Evolutionary conservation across 2,888 invertebrate genomes (phyloP).

Genomic region (Torymus aiolomorphi): DNA sequence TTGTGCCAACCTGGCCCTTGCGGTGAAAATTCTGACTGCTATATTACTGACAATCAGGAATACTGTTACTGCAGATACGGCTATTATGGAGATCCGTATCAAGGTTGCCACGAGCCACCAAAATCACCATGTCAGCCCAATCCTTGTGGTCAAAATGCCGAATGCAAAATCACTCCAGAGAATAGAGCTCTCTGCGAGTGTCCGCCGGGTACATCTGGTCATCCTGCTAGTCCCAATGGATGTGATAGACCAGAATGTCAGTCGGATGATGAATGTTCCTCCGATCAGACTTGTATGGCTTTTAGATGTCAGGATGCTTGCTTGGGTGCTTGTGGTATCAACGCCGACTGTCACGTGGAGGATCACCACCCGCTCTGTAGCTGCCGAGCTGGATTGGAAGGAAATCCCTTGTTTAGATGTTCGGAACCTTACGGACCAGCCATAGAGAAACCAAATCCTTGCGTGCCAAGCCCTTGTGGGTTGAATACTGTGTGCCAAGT

Average conservation of each 20-base stretch:
- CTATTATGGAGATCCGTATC: slow-evolving; percentile 87
- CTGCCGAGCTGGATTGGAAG: slow-evolving; percentile 84
- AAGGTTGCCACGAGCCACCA: slow-evolving; percentile 84
- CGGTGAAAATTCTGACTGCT: slow-evolving; percentile 89
- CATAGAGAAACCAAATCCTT: slow-evolving; percentile 80
- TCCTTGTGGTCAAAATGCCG: slow-evolving; percentile 88
- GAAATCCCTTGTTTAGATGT: slow-evolving; percentile 87
- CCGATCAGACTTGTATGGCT: slow-evolving; percentile 86
- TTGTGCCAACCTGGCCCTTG: slow-evolving; percentile 90
- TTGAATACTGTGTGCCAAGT: slow-evolving; percentile 87
- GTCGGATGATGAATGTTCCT: slow-evolving; percentile 86
- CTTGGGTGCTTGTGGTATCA: slow-evolving; percentile 87
- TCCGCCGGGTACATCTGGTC: slow-evolving; percentile 85
- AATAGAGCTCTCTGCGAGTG: slow-evolving; percentile 86
- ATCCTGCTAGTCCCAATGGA: slow-evolving; percentile 84
- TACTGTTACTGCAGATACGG: slow-evolving; percentile 89
- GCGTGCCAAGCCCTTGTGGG: slow-evolving; percentile 86
- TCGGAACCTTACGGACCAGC: slow-evolving; percentile 78
- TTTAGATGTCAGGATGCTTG: slow-evolving; percentile 89
- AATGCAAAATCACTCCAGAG: slow-evolving; percentile 82
- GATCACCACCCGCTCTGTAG: slow-evolving; percentile 88
- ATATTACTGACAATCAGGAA: slow-evolving; percentile 87
- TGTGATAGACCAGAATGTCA: slow-evolving; percentile 89
- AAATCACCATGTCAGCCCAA: slow-evolving; percentile 85
- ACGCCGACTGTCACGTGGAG: slow-evolving; percentile 85